Evolutionary conservation across 2,113 vertebrate genomes (phyloP), one percentile per base, ranked within the genome.

Genomic region (Silurus glanis): DNA sequence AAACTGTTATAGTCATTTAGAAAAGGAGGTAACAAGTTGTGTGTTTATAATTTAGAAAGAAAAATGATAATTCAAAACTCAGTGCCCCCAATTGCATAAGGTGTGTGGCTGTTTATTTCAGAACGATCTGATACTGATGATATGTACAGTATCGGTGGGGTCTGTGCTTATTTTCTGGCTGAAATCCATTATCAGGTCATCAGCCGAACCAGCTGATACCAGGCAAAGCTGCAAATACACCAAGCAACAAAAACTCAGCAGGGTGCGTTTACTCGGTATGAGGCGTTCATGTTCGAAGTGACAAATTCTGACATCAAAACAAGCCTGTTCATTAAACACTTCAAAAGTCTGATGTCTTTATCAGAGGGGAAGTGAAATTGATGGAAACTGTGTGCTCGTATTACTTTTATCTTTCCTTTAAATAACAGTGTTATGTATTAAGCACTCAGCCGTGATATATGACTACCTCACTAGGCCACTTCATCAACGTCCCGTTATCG

Each of bases 51-150:
- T 74, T 14, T 7, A 7, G 9, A 47, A 49, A 21, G 12, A 51
- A 74, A 51, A 14, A 74, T 23, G 45, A 19, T 23, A 90, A 92
- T 93, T 91, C 90, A 55, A 90, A 89, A 88, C 64, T 47, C 79
- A 80, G 64, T 45, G 81, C 83, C 85, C 85, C 62, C 47, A 71
- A 85, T 87, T 61, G 66, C 79, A 72, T 88, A 25, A 13, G 87
- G 90, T 90, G 83, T 86, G 88, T 79, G 55, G 59, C 53, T 75
- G 61, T 47, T 21, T 83, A 85, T 83, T 74, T 19, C 45, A 9
- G 0, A 4, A 19, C 0, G 9, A 51, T 45, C 71, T 51, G 19
- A 74, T 74, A 49, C 85, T 84, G 74, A 55, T 61, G 55, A 78
- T 53, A 1, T 75, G 25, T 69, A 55, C 76, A 55, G 49, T 62